Base-by-base conservation (phyloP, 2,797 vertebrate species). In the Echiichthys vipera region DNA sequence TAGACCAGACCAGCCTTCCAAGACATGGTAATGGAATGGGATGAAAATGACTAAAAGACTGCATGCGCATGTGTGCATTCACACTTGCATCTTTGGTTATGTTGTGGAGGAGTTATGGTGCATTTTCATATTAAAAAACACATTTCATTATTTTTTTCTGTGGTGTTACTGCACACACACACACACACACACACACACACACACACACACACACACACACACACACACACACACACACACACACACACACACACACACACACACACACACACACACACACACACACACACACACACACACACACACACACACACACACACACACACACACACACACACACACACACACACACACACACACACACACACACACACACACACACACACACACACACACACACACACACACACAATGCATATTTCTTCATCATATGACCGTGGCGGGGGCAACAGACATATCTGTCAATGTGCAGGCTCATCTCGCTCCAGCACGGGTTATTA, bases 401-500 rank as follows among this genome's bases (percentile, higher is more conserved):
- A 43, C 29, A 78, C 12, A 59, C 3, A 51, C 1, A 36, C 5
- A 10, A 45, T 40, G 50, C n/a, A 40, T 24, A 57, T 71, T 54
- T 72, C 57, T 70, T 20, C 9, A 11, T 85, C 53, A 58, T 63
- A 29, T 69, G 84, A 81, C 51, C 37, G 10, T 17, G 24, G 55
- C 11, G 10, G 45, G n/a, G 43, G 49, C 30, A 43, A 59, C 57
- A 75, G 62, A 77, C 74, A 67, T 70, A 71, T 87, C 74, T 70
- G 71, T 84, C 80, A 85, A 54, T 3, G 30, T 57, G 72, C 71
- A 25, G 65, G 68, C 85, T 87, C 76, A 80, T 82, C 71, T 80
- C 43, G 32, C 73, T 74, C 71, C 68, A 50, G 63, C 32, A 22
- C 78, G 45, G 83, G 82, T 90, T 87, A 84, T 91, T 90, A 91